phyloP scores from a whole-genome alignment of 2,888 invertebrate species.

The Molanna angustata region DNA sequence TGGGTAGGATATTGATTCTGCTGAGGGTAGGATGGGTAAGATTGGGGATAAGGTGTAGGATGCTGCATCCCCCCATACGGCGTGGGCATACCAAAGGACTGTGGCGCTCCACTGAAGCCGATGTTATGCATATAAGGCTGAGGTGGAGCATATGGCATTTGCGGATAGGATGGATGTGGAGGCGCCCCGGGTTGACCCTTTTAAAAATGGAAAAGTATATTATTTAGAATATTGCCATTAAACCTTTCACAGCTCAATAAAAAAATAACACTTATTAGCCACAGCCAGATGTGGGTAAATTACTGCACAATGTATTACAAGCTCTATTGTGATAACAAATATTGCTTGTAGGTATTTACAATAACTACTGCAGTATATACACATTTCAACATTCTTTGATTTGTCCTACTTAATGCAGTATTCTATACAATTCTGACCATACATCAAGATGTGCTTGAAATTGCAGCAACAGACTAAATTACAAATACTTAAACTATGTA shows the following conservation, averaged over 20 bases:
- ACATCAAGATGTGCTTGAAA: no score
- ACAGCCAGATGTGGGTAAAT: no score
- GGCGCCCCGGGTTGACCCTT: constrained; percentile 49
- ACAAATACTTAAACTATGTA: no score
- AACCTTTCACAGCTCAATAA: not conserved
- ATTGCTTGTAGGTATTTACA: no score
- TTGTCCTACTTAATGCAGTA: no score
- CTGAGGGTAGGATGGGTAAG: constrained; percentile 42
- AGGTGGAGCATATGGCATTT: constrained; percentile 39
- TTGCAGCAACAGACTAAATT: no score
- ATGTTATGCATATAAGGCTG: constrained; percentile 51
- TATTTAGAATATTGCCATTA: constrained; percentile 8
- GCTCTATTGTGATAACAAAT: no score
- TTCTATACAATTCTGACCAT: no score
- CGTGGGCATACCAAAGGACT: constrained; percentile 52
- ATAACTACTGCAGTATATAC: no score
- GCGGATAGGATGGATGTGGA: constrained; percentile 51
- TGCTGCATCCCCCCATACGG: constrained; percentile 49
- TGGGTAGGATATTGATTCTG: constrained; percentile 42
- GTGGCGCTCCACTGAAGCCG: constrained; percentile 53
- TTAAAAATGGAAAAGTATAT: constrained; percentile 22
- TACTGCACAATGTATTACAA: no score
- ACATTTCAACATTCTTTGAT: no score
- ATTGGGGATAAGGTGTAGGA: constrained; percentile 46
- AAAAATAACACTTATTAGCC: not conserved